phyloP scores from a whole-genome alignment of 2,797 vertebrate genomes.

The Salarias fasciatus region DNA sequence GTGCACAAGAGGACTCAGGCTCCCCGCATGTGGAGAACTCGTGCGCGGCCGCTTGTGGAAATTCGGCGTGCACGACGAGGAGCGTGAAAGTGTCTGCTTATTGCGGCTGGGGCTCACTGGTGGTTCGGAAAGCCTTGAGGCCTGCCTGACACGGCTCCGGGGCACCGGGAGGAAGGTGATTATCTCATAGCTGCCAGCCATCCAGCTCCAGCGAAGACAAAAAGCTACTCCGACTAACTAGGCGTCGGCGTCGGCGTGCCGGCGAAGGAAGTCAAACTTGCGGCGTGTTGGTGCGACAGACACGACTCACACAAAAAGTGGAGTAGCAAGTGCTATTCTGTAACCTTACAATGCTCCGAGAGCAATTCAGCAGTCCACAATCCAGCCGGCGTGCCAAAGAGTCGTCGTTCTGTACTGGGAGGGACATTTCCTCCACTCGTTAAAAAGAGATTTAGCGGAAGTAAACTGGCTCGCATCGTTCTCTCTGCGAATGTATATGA shows the following conservation, averaged over 20 bases:
- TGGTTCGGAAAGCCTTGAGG: constrained; percentile 70
- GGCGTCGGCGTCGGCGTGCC: constrained; percentile 23
- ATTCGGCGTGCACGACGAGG: constrained; percentile 54
- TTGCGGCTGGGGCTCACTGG: constrained; percentile 60
- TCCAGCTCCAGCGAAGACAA: constrained; percentile 73
- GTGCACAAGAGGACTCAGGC: constrained; percentile 25
- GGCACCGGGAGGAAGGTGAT: constrained; percentile 81
- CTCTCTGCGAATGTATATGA: neutral
- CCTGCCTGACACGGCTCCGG: constrained; percentile 77
- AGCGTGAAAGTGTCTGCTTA: constrained; percentile 61
- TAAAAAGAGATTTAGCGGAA: neutral
- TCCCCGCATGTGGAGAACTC: constrained; percentile 7
- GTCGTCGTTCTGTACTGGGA: neutral
- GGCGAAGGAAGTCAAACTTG: constrained; percentile 8
- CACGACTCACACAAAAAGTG: constrained; percentile 4
- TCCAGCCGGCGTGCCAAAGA: constrained; percentile 4
- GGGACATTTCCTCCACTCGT: constrained; percentile 1
- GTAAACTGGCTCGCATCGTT: constrained; percentile 1
- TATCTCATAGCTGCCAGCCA: constrained; percentile 85
- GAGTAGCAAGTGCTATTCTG: neutral
- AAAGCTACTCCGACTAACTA: constrained; percentile 66
- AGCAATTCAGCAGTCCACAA: constrained; percentile 6
- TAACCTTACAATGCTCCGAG: constrained; percentile 10
- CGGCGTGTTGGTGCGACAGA: constrained; percentile 33
- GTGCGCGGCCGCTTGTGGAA: constrained; percentile 41